These are phyloP conservation scores for Mesorhabditis belari DNA, from an alignment of 2,888 invertebrate species.

Conservation along the genomic window DNA sequence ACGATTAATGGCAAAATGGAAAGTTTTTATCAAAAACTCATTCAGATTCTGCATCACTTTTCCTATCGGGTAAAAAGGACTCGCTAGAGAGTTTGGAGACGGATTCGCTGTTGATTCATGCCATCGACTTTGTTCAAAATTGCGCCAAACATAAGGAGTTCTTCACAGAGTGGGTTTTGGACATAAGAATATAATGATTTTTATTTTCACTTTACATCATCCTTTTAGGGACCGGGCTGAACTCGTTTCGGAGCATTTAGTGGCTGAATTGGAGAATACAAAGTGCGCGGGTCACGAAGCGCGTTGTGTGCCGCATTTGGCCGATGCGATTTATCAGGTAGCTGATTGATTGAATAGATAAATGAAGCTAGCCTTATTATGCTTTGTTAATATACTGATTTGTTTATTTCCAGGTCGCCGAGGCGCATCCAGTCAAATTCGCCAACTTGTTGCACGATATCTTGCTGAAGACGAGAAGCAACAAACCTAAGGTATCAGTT, in stretches of 20 bases:
- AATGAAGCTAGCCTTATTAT: no score
- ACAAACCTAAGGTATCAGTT: slow-evolving; percentile 16
- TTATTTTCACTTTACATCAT: background rate
- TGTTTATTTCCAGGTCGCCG: slow-evolving; percentile 16
- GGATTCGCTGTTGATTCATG: slow-evolving; percentile 20
- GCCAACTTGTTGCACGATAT: slow-evolving; percentile 24
- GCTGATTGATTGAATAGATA: slow-evolving; percentile 17
- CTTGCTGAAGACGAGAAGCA: slow-evolving; percentile 28
- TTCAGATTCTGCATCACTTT: slow-evolving; percentile 16
- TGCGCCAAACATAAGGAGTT: slow-evolving; percentile 35
- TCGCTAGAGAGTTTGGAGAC: slow-evolving; percentile 28
- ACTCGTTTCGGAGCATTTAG: slow-evolving; percentile 22
- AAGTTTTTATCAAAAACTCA: slow-evolving; percentile 5
- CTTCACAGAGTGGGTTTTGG: slow-evolving; percentile 25
- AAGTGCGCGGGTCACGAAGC: slow-evolving; percentile 43
- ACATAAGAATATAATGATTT: background rate
- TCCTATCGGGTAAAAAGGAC: slow-evolving; percentile 27
- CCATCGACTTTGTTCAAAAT: slow-evolving; percentile 33
- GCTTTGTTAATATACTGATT: no score
- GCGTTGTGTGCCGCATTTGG: slow-evolving; percentile 34
- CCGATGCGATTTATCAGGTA: slow-evolving; percentile 21
- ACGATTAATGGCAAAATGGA: background rate
- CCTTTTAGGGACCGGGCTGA: slow-evolving; percentile 35
- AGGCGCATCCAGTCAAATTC: slow-evolving; percentile 25
- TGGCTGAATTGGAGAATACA: slow-evolving; percentile 41